phyloP scores from a whole-genome alignment of 53 echinoderm and acorn worm species.

The Luidia sarsii region DNA sequence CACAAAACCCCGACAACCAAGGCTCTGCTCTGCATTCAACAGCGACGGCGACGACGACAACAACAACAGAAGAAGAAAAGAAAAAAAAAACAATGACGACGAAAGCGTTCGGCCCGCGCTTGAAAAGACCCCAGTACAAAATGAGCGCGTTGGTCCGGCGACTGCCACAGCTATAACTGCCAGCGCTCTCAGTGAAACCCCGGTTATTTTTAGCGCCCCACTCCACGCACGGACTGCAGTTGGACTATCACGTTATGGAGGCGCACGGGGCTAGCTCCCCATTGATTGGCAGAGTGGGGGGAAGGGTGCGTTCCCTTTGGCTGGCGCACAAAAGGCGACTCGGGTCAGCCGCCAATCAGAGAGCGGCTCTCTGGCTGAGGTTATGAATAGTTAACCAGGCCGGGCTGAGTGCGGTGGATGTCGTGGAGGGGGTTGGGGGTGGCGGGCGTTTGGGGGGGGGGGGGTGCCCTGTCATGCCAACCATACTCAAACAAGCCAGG shows the following conservation, averaged over 20 bases:
- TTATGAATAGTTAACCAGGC: constrained; percentile 58
- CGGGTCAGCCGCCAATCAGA: constrained; percentile 37
- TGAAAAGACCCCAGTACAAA: constrained; percentile 43
- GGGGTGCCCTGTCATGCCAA: constrained; percentile 55
- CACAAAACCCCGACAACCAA: background rate
- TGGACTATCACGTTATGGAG: too few relatives aligned
- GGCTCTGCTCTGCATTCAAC: background rate
- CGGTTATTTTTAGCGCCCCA: constrained; percentile 86
- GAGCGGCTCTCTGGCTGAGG: constrained; percentile 5
- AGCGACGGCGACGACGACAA: too few relatives aligned
- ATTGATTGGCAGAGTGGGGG: constrained; percentile 81
- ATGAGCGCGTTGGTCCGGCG: constrained; percentile 2
- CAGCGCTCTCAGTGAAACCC: constrained; percentile 52
- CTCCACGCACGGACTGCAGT: constrained; percentile 53
- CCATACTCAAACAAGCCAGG: constrained; percentile 44
- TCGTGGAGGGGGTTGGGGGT: too few relatives aligned
- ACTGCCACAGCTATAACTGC: constrained; percentile 50
- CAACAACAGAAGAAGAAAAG: too few relatives aligned
- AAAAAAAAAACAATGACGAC: background rate
- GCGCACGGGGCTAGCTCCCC: too few relatives aligned
- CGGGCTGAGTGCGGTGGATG: too few relatives aligned
- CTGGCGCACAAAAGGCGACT: constrained; percentile 36
- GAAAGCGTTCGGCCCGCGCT: constrained; percentile 14
- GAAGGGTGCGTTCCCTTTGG: constrained; percentile 62
- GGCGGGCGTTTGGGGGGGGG: too few relatives aligned